These are phyloP conservation scores for Cyanoderma ruficeps DNA, from an alignment of 2,113 vertebrate species.

Conservation along the genomic window DNA sequence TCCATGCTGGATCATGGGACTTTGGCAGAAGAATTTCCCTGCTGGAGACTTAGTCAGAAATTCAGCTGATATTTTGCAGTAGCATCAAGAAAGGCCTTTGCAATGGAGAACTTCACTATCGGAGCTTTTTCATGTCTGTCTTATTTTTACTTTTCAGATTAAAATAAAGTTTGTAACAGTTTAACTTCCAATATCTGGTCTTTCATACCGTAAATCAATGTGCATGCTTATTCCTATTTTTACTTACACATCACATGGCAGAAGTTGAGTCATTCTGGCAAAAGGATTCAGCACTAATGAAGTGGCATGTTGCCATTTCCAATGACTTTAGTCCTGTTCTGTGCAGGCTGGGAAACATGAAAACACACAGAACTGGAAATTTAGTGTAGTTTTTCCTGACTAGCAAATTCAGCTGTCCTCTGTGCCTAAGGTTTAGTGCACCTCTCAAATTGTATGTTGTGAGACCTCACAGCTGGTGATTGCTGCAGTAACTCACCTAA, in stretches of 20 bases:
- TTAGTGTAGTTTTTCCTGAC: background rate
- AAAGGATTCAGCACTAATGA: background rate
- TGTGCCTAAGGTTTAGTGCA: background rate
- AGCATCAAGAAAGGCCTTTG: background rate
- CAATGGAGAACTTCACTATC: background rate
- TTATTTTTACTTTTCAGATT: background rate
- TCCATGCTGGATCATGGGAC: background rate
- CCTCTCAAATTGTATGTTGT: background rate
- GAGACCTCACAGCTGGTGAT: background rate
- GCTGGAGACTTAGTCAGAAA: background rate
- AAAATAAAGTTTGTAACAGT: background rate
- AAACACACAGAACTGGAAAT: background rate
- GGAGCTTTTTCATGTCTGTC: background rate
- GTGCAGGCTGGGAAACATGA: background rate
- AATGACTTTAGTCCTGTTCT: background rate
- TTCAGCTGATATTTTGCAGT: background rate
- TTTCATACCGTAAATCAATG: background rate
- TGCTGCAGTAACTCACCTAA: background rate
- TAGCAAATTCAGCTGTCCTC: background rate
- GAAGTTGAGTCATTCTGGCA: background rate
- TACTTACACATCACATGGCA: background rate
- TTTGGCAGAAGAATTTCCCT: background rate
- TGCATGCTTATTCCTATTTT: background rate
- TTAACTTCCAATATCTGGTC: background rate
- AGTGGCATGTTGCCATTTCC: background rate